A percentile compares a stretch with the other conserved stretches of the same genome.
Evolutionary conservation across 2,888 invertebrate species (phyloP).

Genomic region (Hypolimnas misippus): DNA sequence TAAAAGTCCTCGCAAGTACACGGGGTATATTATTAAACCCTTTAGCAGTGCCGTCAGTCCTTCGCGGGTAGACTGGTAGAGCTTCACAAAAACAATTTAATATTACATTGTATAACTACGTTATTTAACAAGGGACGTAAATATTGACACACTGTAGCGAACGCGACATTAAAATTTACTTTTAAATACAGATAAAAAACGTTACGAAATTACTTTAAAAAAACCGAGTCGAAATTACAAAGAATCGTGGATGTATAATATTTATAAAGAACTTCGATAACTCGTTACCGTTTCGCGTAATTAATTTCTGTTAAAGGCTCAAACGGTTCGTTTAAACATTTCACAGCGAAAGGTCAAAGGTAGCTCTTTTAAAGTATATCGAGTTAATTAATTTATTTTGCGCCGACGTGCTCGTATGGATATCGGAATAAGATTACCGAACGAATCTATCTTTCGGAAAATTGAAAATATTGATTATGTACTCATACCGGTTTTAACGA

Average conservation of each 20-base stretch:
- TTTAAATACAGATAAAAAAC: slow-evolving; percentile 8
- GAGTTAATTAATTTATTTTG: slow-evolving; percentile 33
- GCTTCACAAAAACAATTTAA: too few species aligned
- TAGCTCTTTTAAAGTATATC: slow-evolving; percentile 29
- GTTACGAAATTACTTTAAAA: slow-evolving; percentile 12
- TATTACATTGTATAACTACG: not conserved
- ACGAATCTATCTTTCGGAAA: slow-evolving; percentile 8
- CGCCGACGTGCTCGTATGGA: slow-evolving; percentile 8
- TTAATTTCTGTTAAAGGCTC: slow-evolving; percentile 37
- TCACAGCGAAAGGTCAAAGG: slow-evolving; percentile 30
- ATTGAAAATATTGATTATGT: slow-evolving; percentile 4
- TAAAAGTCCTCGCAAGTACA: too few species aligned
- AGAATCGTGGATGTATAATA: not conserved
- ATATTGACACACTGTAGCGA: not conserved
- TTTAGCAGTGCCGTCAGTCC: too few species aligned
- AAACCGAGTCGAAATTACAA: slow-evolving; percentile 10
- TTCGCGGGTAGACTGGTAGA: too few species aligned
- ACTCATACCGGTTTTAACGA: not conserved
- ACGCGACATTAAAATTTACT: not conserved
- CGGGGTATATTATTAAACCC: too few species aligned
- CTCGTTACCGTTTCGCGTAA: slow-evolving; percentile 27
- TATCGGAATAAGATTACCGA: slow-evolving; percentile 18
- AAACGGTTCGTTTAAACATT: slow-evolving; percentile 30
- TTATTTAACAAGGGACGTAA: not conserved
- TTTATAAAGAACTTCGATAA: slow-evolving; percentile 32